A percentile compares a stretch with the other conserved stretches of the same genome.
Evolutionary conservation across 2,797 vertebrate genomes (phyloP).

Genomic region (Karalla daura): DNA sequence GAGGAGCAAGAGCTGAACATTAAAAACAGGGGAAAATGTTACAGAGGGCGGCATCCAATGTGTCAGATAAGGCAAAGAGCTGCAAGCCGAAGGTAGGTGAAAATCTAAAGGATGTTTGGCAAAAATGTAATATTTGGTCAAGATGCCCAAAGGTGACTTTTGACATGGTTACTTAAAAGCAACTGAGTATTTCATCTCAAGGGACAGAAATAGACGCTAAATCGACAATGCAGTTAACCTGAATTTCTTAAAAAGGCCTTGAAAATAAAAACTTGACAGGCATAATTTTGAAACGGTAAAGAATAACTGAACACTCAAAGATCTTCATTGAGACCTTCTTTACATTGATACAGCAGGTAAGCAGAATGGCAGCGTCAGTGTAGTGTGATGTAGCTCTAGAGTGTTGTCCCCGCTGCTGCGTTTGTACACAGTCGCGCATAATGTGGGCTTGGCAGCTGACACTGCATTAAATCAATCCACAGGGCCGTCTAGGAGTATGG

Average conservation of each 20-base stretch:
- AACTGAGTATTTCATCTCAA: not conserved
- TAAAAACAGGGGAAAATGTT: slow-evolving; percentile 85
- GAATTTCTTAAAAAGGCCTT: not conserved
- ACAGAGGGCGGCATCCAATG: slow-evolving; percentile 92
- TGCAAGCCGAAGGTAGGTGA: slow-evolving; percentile 92
- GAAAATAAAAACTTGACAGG: not conserved
- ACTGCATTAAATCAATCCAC: slow-evolving; percentile 49
- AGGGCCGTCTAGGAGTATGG: slow-evolving; percentile 52
- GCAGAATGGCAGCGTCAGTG: not conserved
- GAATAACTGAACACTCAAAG: not conserved
- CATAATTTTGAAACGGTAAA: not conserved
- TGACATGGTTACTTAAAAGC: not conserved
- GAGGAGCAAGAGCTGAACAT: slow-evolving; percentile 14
- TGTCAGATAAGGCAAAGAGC: slow-evolving; percentile 91
- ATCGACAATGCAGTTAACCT: not conserved
- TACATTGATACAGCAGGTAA: not conserved
- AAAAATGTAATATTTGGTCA: not conserved
- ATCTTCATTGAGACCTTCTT: not conserved
- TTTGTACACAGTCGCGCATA: not conserved
- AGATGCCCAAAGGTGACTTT: slow-evolving; percentile 4
- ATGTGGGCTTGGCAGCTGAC: not conserved
- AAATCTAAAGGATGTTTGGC: not conserved
- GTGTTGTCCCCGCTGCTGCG: not conserved
- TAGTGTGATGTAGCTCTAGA: not conserved
- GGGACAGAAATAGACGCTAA: not conserved